Conservation (phyloP, 92 coral and sea anemone species). For the Hydrozoanthus gracilis region DNA sequence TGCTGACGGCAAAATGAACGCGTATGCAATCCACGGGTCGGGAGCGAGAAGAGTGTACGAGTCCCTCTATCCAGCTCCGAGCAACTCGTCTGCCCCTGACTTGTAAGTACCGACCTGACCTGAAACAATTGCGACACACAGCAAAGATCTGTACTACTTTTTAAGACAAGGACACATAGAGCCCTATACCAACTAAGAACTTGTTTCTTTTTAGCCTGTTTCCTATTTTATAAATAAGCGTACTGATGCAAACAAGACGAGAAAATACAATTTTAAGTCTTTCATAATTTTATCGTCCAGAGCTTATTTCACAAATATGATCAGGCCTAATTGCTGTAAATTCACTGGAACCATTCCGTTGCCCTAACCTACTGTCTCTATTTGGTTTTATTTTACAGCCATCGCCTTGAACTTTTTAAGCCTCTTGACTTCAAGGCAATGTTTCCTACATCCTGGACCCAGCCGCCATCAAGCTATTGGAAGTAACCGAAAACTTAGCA, state of each 20-base stretch:
- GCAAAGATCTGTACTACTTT: no score
- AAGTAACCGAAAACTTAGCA: neutral
- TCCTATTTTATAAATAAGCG: no score
- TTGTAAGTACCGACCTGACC: conserved; percentile 94
- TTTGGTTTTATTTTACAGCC: conserved; percentile 65
- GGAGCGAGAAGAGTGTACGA: conserved; percentile 73
- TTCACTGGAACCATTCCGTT: neutral
- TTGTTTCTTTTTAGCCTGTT: no score
- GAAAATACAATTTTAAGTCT: no score
- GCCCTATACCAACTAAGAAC: no score
- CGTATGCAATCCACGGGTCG: conserved; percentile 97
- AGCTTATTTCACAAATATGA: no score
- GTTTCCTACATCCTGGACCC: conserved; percentile 81
- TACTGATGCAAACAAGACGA: no score
- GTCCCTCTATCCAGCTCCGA: conserved; percentile 90
- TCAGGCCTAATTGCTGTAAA: no score
- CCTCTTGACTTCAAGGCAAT: conserved; percentile 87
- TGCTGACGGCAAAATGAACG: conserved; percentile 79
- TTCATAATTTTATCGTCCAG: no score
- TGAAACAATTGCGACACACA: no score
- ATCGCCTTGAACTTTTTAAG: conserved; percentile 85
- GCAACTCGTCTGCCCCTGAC: conserved; percentile 68
- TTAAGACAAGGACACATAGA: no score
- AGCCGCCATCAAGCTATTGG: conserved; percentile 77
- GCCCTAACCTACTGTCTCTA: neutral